phyloP scores from a whole-genome alignment of 2,888 invertebrate species.

The Agrochola circellaris region DNA sequence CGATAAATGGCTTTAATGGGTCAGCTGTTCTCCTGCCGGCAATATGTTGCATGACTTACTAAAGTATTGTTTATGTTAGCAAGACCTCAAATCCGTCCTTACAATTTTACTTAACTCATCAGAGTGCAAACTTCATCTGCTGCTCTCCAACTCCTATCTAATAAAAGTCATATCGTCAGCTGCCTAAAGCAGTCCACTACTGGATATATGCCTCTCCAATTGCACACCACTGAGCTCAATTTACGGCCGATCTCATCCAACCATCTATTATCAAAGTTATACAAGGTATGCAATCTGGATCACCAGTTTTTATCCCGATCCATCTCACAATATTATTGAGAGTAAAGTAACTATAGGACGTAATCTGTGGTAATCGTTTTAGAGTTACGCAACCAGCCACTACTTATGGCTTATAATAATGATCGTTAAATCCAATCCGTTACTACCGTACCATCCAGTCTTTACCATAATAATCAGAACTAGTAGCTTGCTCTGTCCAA shows the following conservation, averaged over 20 bases:
- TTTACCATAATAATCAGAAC: slow-evolving; percentile 45
- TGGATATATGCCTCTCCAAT: too few species aligned
- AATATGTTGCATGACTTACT: slow-evolving; percentile 31
- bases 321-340: slow-evolving; percentile 23
- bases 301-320: neutral
- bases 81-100: neutral
- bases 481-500: neutral
- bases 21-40: slow-evolving; percentile 54
- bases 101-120: neutral
- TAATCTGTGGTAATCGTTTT: slow-evolving; percentile 36
- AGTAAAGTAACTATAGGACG: neutral
- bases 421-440: slow-evolving; percentile 48
- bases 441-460: slow-evolving; percentile 43
- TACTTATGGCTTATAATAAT: slow-evolving; percentile 50
- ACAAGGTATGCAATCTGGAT: neutral
- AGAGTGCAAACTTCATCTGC: neutral
- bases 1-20: slow-evolving; percentile 57
- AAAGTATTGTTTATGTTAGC: slow-evolving; percentile 10
- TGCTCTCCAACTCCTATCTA: neutral
- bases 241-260: neutral
- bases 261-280: neutral
- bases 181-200: neutral
- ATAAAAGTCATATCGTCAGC: neutral
- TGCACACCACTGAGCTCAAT: neutral
- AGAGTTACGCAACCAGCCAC: slow-evolving; percentile 40